A percentile compares a stretch with the other conserved stretches of the same genome.
Evolutionary conservation across 2,113 vertebrate species (phyloP).

Genomic region (Psilopogon haemacephalus): DNA sequence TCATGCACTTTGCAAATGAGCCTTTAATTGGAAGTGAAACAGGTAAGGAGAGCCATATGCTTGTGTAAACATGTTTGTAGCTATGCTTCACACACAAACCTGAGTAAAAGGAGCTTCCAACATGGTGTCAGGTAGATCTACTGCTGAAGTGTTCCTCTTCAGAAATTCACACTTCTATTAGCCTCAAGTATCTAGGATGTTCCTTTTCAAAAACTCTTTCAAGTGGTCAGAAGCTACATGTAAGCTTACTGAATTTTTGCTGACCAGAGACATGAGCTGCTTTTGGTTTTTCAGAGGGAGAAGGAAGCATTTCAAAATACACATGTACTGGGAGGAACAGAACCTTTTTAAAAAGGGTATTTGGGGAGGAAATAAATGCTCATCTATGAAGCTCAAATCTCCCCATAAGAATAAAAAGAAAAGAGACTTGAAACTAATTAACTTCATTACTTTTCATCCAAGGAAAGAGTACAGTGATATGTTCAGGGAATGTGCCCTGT

Average conservation of each 20-base stretch:
- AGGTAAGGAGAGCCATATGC: slow-evolving; percentile 74
- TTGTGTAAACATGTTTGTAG: neutral
- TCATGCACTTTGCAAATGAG: slow-evolving; percentile 93
- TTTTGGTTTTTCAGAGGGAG: neutral
- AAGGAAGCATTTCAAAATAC: neutral
- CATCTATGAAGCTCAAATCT: neutral
- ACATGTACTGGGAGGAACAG: neutral
- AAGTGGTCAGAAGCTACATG: neutral
- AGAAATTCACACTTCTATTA: neutral
- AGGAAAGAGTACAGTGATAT: neutral
- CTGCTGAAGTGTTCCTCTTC: neutral
- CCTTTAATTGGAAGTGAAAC: slow-evolving; percentile 94
- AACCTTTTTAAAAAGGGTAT: neutral
- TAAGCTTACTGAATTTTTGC: neutral
- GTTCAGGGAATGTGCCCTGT: neutral
- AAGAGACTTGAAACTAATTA: neutral
- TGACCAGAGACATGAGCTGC: neutral
- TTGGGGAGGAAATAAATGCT: neutral
- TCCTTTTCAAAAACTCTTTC: neutral
- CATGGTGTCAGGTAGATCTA: neutral
- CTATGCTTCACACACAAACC: neutral
- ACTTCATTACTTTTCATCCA: neutral
- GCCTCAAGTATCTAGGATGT: neutral
- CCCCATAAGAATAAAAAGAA: neutral
- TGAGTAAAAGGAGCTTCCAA: neutral